These are phyloP conservation scores for Ahaetulla prasina DNA, from an alignment of 2,113 vertebrate genomes.

Conservation along the genomic window DNA sequence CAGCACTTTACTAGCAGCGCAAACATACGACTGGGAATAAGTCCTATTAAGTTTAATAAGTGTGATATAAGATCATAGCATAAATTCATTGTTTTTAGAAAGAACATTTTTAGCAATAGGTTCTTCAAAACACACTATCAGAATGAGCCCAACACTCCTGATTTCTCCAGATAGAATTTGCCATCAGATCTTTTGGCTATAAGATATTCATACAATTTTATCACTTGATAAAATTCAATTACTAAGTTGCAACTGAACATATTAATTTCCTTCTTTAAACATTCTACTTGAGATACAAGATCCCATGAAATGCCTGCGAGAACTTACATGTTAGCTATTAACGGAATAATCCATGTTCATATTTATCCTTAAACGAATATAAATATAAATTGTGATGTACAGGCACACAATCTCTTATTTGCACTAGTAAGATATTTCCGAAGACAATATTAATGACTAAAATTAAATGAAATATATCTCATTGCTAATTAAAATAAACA, in stretches of 20 bases:
- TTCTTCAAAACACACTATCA: not conserved
- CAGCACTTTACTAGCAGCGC: constrained; percentile 9
- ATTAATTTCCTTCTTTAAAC: not conserved
- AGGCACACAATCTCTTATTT: not conserved
- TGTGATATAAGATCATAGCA: not conserved
- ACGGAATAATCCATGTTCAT: no score
- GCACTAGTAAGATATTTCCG: not conserved
- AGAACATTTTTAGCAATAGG: not conserved
- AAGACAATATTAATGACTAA: not conserved
- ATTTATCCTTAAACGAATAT: not conserved
- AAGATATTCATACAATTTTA: not conserved
- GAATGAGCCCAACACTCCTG: not conserved
- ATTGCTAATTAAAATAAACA: not conserved
- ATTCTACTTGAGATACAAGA: not conserved
- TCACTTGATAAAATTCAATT: not conserved
- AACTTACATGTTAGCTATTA: not conserved
- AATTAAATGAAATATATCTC: not conserved
- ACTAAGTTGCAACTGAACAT: constrained; percentile 4
- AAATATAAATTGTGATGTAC: not conserved
- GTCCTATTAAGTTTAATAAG: not conserved
- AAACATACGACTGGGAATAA: not conserved
- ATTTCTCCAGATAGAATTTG: not conserved
- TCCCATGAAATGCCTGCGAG: not conserved
- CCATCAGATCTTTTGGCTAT: not conserved
- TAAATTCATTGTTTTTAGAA: not conserved